Conservation (phyloP, 1,140 invertebrate genomes). For the Euwallacea similis region DNA sequence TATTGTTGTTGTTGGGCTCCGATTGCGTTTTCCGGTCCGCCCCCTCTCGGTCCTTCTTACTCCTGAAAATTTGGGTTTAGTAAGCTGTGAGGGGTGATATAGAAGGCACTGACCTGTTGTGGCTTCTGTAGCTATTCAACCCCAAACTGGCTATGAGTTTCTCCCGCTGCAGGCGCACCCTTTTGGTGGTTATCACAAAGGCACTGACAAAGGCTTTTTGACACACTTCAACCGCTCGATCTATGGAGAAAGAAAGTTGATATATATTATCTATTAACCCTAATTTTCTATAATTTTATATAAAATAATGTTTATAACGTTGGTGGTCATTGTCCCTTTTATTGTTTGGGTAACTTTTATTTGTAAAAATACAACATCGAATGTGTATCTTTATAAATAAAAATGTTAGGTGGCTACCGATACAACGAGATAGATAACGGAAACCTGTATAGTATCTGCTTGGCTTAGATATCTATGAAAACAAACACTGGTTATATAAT, state of each 20-base stretch:
- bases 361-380: too few species aligned
- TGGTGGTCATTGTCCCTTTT: too few species aligned
- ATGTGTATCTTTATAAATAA: too few species aligned
- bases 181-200: conserved; percentile 59
- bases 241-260: background rate
- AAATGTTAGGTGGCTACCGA: too few species aligned
- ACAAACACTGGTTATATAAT: too few species aligned
- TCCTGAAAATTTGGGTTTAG: conserved; percentile 9
- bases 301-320: too few species aligned
- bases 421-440: too few species aligned
- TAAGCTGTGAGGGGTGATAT: background rate
- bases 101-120: conserved; percentile 39
- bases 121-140: conserved; percentile 52
- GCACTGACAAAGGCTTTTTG: conserved; percentile 60
- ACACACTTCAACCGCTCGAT: conserved; percentile 54
- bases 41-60: conserved; percentile 23
- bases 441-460: too few species aligned
- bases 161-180: conserved; percentile 56
- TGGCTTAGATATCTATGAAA: too few species aligned
- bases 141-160: conserved; percentile 55
- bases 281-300: background rate
- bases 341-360: too few species aligned
- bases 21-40: background rate
- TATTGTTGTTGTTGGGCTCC: conserved; percentile 33
- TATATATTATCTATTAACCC: background rate